These are phyloP conservation scores for Amblyopsis rosae DNA, from an alignment of 2,113 vertebrate species.

Conservation along the genomic window DNA sequence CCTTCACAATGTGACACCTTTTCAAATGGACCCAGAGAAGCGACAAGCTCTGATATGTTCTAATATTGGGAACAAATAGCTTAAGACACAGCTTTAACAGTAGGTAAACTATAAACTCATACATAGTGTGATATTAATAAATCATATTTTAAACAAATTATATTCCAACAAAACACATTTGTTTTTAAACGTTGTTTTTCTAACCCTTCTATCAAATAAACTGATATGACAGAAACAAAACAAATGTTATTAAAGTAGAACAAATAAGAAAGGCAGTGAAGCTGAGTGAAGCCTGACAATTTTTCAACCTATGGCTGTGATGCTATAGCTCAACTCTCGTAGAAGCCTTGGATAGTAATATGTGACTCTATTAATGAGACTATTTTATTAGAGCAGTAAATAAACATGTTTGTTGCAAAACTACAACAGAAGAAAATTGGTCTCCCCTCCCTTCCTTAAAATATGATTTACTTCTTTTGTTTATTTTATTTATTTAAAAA, in stretches of 20 bases:
- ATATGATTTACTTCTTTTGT: constrained; percentile 46
- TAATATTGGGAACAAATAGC: not conserved
- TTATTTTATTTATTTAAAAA: constrained; percentile 17
- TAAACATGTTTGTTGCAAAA: constrained; percentile 4
- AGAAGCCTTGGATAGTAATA: not conserved
- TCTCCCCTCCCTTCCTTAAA: constrained; percentile 6
- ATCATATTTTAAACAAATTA: not conserved
- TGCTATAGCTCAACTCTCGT: not conserved
- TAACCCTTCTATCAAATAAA: constrained; percentile 5
- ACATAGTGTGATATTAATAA: no score
- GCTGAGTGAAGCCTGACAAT: not conserved
- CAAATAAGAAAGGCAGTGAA: not conserved
- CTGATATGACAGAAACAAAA: not conserved
- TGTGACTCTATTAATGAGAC: no score
- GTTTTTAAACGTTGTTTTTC: not conserved
- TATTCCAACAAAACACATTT: not conserved
- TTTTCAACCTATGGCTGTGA: constrained; percentile 5
- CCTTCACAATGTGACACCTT: constrained; percentile 7
- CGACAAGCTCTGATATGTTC: not conserved
- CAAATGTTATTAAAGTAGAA: not conserved
- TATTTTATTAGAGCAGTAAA: not conserved
- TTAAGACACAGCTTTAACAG: not conserved
- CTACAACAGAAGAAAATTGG: constrained; percentile 44
- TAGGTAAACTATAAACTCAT: not conserved
- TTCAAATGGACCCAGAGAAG: constrained; percentile 23